These are phyloP conservation scores for Drosophila fuyamai DNA, from an alignment of 1,140 invertebrate genomes.

Conservation along the genomic window DNA sequence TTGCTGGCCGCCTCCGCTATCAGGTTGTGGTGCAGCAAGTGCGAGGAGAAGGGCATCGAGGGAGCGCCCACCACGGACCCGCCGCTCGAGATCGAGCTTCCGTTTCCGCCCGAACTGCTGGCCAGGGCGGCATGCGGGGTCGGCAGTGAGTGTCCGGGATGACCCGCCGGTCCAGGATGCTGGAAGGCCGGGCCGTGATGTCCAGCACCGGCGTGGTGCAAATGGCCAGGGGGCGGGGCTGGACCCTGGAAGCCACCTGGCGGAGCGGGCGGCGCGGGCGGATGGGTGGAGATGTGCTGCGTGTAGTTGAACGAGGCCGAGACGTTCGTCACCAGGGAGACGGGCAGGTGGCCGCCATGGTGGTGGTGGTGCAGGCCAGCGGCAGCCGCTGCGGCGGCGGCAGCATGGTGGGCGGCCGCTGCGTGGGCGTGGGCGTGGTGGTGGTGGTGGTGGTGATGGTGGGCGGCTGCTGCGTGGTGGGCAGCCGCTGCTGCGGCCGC, in stretches of 20 bases:
- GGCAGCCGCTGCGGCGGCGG: constrained; percentile 62
- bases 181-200: constrained; percentile 60
- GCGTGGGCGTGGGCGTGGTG: constrained; percentile 72
- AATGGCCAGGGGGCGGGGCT: constrained; percentile 2
- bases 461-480: constrained; percentile 67
- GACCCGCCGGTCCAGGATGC: constrained; percentile 44
- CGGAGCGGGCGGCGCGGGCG: constrained; percentile 35
- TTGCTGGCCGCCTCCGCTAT: constrained; percentile 81
- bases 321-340: constrained; percentile 80
- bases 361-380: constrained; percentile 74
- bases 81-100: constrained; percentile 35
- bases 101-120: constrained; percentile 56
- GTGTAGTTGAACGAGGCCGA: constrained; percentile 84
- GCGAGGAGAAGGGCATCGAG: constrained; percentile 87
- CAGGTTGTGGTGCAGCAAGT: constrained; percentile 85
- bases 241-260: constrained; percentile 55
- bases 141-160: constrained; percentile 42
- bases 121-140: constrained; percentile 44
- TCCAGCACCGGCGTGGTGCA: constrained; percentile 6
- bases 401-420: constrained; percentile 70
- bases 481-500: constrained; percentile 67
- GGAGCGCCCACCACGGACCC: not conserved
- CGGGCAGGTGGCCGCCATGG: constrained; percentile 68
- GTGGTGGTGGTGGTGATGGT: constrained; percentile 73
- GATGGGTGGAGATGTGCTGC: constrained; percentile 83